Conservation (phyloP, 2,113 vertebrate genomes). For the Tricholaema leucomelas region DNA sequence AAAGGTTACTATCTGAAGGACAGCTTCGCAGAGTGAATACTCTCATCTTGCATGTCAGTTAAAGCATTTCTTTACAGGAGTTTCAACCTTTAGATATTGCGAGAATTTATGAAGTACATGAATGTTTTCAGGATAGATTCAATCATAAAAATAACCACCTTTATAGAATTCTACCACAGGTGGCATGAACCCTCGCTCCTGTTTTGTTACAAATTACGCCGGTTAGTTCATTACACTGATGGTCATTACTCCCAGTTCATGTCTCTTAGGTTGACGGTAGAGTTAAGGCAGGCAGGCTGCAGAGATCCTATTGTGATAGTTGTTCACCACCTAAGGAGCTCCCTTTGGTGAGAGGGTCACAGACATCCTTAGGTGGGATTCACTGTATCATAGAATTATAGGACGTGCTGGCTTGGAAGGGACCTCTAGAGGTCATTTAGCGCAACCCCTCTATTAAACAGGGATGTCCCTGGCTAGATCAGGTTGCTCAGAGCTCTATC, state of each 20-base stretch:
- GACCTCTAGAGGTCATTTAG: too few relatives aligned
- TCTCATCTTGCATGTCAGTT: neutral
- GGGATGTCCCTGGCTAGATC: too few relatives aligned
- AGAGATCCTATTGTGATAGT: neutral
- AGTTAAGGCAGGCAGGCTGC: neutral
- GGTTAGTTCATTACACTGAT: neutral
- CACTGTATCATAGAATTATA: neutral
- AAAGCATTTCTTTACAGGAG: neutral
- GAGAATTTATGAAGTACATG: neutral
- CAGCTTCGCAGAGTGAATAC: neutral
- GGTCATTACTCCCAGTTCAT: neutral
- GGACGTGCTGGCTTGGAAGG: too few relatives aligned
- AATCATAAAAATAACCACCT: neutral
- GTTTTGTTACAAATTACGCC: neutral
- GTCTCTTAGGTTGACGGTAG: neutral
- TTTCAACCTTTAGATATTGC: neutral
- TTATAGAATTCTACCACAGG: neutral
- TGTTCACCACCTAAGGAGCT: neutral
- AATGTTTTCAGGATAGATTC: neutral
- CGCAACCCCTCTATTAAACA: too few relatives aligned
- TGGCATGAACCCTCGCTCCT: neutral
- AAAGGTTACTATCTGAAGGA: conserved; percentile 13
- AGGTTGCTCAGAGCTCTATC: too few relatives aligned
- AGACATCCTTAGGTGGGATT: neutral
- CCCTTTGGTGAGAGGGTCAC: neutral